phyloP scores from a whole-genome alignment of 2,888 invertebrate species.

The Arrhopalites spinosus region DNA sequence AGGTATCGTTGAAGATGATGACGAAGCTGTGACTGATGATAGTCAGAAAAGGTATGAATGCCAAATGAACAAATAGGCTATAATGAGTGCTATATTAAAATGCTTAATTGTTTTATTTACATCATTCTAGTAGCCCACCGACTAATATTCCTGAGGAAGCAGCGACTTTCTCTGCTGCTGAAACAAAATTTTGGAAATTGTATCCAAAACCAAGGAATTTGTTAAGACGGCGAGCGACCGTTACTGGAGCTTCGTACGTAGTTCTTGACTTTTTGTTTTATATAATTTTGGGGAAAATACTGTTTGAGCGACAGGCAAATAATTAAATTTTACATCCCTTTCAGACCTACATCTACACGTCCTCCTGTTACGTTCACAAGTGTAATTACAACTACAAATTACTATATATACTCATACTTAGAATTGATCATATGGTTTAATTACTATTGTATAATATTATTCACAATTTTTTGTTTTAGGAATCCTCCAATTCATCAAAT shows the following conservation, averaged over 20 bases:
- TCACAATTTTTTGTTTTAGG: not conserved
- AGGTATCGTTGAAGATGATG: conserved; percentile 60
- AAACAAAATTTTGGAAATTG: conserved; percentile 64
- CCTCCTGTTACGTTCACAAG: conserved; percentile 72
- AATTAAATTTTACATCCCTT: too few species aligned
- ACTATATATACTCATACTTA: not conserved
- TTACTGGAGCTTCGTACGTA: too few species aligned
- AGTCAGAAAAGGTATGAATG: conserved; percentile 50
- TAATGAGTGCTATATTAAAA: not conserved
- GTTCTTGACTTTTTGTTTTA: too few species aligned
- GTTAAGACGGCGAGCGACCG: conserved; percentile 82
- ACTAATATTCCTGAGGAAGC: conserved; percentile 11
- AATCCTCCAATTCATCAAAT: conserved; percentile 15
- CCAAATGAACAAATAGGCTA: too few species aligned
- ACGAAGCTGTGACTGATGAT: conserved; percentile 57
- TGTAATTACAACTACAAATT: conserved; percentile 48
- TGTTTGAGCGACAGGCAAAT: too few species aligned
- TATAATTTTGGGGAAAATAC: too few species aligned
- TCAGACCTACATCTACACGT: conserved; percentile 65
- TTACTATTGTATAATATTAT: too few species aligned
- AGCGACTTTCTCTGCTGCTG: conserved; percentile 34
- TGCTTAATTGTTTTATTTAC: not conserved
- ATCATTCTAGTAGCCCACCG: not conserved
- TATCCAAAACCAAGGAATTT: conserved; percentile 76
- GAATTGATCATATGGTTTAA: not conserved